Evolutionary conservation across 1,140 invertebrate genomes (phyloP).

Genomic region (Drosophila neocordata): DNA sequence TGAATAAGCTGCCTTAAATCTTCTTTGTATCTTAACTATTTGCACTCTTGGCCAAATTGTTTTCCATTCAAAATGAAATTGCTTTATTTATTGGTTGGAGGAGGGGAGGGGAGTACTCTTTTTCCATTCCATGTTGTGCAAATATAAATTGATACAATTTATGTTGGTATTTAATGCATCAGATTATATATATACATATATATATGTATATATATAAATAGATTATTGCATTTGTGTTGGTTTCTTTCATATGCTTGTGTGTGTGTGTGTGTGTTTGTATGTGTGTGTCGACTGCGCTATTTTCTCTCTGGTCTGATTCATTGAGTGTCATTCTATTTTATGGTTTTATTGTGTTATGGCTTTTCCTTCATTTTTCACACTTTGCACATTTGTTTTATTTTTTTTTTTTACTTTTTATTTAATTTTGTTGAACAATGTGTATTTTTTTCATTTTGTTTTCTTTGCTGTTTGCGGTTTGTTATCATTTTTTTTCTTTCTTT

Average conservation of each 20-base stretch:
- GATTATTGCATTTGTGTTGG: conserved; percentile 8
- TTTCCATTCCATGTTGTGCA: neutral
- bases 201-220: neutral
- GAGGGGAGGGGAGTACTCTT: too few relatives aligned
- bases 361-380: conserved; percentile 30
- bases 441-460: conserved; percentile 15
- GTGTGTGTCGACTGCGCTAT: conserved; percentile 4
- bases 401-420: conserved; percentile 22
- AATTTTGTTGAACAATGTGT: conserved; percentile 22
- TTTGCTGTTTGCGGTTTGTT: too few relatives aligned
- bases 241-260: conserved; percentile 17
- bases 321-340: neutral
- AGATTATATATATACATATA: conserved; percentile 1
- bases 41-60: too few relatives aligned
- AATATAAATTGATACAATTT: conserved; percentile 7
- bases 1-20: too few relatives aligned
- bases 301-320: conserved; percentile 1
- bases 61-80: too few relatives aligned
- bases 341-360: neutral
- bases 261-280: neutral
- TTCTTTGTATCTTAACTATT: too few relatives aligned
- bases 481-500: neutral
- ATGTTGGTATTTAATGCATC: neutral
- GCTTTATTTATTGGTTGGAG: too few relatives aligned
- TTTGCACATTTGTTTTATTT: conserved; percentile 39